Conservation (phyloP, 2,113 vertebrate species). For the Elephas maximus region DNA sequence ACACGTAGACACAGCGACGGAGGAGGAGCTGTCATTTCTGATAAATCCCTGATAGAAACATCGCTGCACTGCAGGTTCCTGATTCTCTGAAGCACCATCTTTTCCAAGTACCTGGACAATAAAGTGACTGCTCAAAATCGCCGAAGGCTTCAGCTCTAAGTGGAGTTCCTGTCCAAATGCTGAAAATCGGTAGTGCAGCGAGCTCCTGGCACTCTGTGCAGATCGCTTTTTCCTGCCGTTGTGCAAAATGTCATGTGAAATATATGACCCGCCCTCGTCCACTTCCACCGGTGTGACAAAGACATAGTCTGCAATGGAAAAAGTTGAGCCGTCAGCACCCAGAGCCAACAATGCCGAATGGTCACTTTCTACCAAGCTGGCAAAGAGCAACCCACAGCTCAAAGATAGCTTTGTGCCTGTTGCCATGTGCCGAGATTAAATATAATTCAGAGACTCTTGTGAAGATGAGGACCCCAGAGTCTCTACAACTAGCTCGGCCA, state of each 20-base stretch:
- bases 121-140: slow-evolving; percentile 94
- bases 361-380: background rate
- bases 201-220: slow-evolving; percentile 84
- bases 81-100: slow-evolving; percentile 89
- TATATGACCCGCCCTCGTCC: slow-evolving; percentile 92
- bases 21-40: slow-evolving; percentile 94
- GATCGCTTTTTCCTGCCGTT: slow-evolving; percentile 92
- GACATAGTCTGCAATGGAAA: slow-evolving; percentile 92
- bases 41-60: slow-evolving; percentile 99
- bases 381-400: background rate
- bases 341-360: background rate
- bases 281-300: slow-evolving; percentile 97
- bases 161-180: slow-evolving; percentile 96
- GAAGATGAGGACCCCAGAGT: background rate
- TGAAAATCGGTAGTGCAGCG: slow-evolving; percentile 95
- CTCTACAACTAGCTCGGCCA: background rate
- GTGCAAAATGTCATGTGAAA: slow-evolving; percentile 94
- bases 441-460: background rate
- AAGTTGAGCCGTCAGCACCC: slow-evolving; percentile 68
- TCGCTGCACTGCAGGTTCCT: slow-evolving; percentile 86
- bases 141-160: slow-evolving; percentile 94
- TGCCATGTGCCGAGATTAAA: background rate
- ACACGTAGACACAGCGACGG: slow-evolving; percentile 96
- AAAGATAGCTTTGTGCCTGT: background rate
- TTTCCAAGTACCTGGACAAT: slow-evolving; percentile 93